Evolutionary conservation across 1,140 invertebrate species (phyloP), one percentile per base, ranked within the genome.

Genomic region (Drosophila guanche): DNA sequence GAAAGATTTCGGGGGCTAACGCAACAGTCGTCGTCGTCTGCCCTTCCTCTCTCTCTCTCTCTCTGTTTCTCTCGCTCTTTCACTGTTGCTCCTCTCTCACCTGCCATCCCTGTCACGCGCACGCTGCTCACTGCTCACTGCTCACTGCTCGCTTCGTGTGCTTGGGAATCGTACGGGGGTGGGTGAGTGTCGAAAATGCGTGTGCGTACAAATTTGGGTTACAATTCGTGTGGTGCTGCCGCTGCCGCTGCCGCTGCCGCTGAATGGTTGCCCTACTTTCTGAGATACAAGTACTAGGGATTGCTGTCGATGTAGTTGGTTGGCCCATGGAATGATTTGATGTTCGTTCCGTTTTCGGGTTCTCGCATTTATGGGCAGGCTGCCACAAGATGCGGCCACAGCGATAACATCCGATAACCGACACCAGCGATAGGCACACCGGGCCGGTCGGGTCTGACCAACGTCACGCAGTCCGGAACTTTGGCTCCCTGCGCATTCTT

Each of bases 201-300:
- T 81, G 81, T 67, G 77, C 66, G 76, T 79, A 10, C 51, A 69
- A 86, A 78, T 88, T 86, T 88, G 65, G 83, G 83, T 88, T 86
- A 86, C 61, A 81, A 58, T 78, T 67, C 72, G 68, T 80, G 58
- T 67, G 48, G 25, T 56, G 53, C 16, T 20, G 16, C 16, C 43
- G 41, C 22, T 41, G 42, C 6, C 43, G 41, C 22, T 41, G 16
- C 37, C 42, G 14, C 16, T 55, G 53, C 23, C 40, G 56, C 48
- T 20, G 63, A 65, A 50, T 77, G 78, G 78, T 63, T 79, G 80
- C 73, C 81, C 81, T 86, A 86, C 68, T 88, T 86, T 86, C 46
- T 56, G 63, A 74, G 67, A 70, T 88, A 86, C 60, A 42, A 48
- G 46, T 41, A 67, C 42, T n/a, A 45, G 42, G 62, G 12, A 46